Base-by-base conservation (phyloP, 2,888 invertebrate genomes). In the Macroteleia sp. region DNA sequence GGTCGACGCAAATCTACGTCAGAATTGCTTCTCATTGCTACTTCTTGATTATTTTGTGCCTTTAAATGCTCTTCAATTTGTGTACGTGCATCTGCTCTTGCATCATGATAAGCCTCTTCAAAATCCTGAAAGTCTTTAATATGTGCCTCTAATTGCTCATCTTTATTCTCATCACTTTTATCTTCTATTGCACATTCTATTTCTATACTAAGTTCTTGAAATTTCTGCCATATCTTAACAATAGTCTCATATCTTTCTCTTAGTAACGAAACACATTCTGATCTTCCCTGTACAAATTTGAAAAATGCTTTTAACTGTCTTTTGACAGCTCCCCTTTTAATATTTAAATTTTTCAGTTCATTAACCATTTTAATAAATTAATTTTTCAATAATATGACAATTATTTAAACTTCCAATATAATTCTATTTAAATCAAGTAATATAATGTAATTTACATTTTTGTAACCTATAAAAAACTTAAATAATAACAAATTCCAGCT, bases 231-330 rank as follows among this genome's bases (percentile, higher is more conserved):
- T 14, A 46, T 4, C 1, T 22, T 25, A 2, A 17, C n/a, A 2
- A 12, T 12, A 3, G 1, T 25, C 2, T 14, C 14, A 46, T 46
- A 46, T 6, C 14, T 10, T 8, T 46, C 44, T 9, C 14, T 12
- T 14, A 34, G 9, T 14, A 14, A 3, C 9, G 14, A 34, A 3
- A n/a, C 3, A 9, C 2, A 8, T 46, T 12, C 16, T 12, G 2
- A 1, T 14, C 8, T 6, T 25, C 10, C 14, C 3, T 19, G 17
- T 46, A 46, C 25, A 46, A 8, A 14, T 6, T 25, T 28, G 9
- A 46, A 46, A 14, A 46, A 46, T 12, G 44, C 14, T 12, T 46
- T 46, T 46, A 46, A 25, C 3, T 46, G 44, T 22, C 44, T 22
- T 12, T 46, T 46, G 1, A 25, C 44, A 6, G 44, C 44, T 1